These are phyloP conservation scores for Aphis craccivora DNA, from an alignment of 1,140 invertebrate genomes.

Conservation along the genomic window DNA sequence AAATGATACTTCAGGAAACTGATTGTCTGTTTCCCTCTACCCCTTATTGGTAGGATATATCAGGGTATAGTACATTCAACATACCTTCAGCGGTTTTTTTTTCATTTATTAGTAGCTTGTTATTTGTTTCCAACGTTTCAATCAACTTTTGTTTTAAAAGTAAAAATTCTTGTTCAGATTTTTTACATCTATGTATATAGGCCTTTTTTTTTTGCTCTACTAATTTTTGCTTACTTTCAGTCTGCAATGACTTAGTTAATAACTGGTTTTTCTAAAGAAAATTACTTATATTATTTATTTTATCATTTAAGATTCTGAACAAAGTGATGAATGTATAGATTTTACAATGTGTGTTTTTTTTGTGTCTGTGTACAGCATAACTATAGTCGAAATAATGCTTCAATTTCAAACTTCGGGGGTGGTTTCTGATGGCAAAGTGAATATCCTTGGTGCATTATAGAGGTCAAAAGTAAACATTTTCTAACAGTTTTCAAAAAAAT, in stretches of 20 bases:
- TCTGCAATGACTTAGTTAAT: slow-evolving; percentile 66
- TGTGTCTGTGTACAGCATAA: too few species aligned
- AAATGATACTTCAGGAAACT: background rate
- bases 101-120: too few species aligned
- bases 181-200: background rate
- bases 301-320: background rate
- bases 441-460: too few species aligned
- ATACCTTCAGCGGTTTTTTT: slow-evolving; percentile 34
- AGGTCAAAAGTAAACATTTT: too few species aligned
- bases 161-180: background rate
- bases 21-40: background rate
- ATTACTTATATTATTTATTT: background rate
- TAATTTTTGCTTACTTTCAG: slow-evolving; percentile 72
- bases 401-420: too few species aligned
- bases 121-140: too few species aligned
- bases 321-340: too few species aligned
- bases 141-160: background rate
- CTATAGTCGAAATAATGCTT: too few species aligned
- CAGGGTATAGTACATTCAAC: too few species aligned
- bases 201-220: slow-evolving; percentile 70
- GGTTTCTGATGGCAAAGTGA: too few species aligned
- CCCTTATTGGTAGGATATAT: background rate
- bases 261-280: slow-evolving; percentile 64
- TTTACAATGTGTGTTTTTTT: too few species aligned
- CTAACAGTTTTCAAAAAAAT: too few species aligned